These are phyloP conservation scores for Syngnathus acus DNA, from an alignment of 2,797 vertebrate species.

Conservation along the genomic window DNA sequence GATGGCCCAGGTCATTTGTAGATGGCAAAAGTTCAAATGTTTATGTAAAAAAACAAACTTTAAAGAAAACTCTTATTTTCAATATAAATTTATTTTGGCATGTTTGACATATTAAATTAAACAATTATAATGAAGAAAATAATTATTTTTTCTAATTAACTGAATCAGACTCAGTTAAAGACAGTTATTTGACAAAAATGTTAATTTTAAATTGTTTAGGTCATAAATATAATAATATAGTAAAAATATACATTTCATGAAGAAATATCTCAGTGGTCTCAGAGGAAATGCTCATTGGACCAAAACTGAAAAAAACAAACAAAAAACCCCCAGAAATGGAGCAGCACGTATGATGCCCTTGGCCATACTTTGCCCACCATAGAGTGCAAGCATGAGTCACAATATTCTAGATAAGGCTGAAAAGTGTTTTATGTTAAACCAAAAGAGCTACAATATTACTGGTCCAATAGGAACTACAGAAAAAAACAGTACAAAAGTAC, in stretches of 20 bases:
- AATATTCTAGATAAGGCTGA: not conserved
- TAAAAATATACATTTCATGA: no score
- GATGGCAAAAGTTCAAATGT: no score
- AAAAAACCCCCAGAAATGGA: no score
- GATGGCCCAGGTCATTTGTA: not conserved
- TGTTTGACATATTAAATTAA: no score
- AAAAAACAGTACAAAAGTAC: conserved; percentile 20
- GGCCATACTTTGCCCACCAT: not conserved
- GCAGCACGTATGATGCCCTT: no score
- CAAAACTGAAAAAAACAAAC: no score
- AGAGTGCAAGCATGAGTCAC: not conserved
- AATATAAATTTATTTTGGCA: no score
- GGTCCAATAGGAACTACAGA: conserved; percentile 6
- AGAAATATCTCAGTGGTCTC: no score
- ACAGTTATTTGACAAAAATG: not conserved
- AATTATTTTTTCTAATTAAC: not conserved
- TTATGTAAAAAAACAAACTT: no score
- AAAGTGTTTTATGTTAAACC: conserved; percentile 23
- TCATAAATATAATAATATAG: not conserved
- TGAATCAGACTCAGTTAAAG: not conserved
- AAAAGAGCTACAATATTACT: conserved; percentile 15
- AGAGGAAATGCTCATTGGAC: no score
- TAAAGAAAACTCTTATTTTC: no score
- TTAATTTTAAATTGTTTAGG: not conserved
- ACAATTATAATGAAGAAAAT: no score